These are phyloP conservation scores for Podarcis lilfordi DNA, from an alignment of 2,797 vertebrate species.

Conservation along the genomic window DNA sequence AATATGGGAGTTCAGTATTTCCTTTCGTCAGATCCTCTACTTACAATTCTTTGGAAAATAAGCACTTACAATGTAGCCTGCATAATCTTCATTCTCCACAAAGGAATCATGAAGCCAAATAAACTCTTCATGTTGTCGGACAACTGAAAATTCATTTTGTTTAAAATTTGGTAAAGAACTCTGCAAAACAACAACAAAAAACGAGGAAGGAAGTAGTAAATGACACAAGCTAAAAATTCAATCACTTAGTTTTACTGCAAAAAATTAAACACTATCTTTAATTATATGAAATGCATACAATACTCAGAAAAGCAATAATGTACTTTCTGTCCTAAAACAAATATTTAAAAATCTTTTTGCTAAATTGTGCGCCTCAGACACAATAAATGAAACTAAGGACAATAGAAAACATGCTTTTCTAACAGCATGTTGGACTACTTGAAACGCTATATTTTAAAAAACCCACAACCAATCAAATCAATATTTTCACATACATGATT, in stretches of 20 bases:
- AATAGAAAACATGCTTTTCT: background rate
- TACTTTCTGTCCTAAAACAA: background rate
- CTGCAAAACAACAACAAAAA: constrained; percentile 73
- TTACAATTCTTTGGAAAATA: background rate
- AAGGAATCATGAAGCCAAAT: constrained; percentile 99
- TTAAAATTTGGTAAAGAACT: constrained; percentile 98
- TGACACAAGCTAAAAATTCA: constrained; percentile 10
- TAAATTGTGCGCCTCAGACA: background rate
- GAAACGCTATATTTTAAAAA: background rate
- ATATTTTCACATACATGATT: too few species aligned
- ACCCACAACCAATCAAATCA: too few species aligned
- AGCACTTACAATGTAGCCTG: constrained; percentile 95
- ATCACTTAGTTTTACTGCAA: constrained; percentile 15
- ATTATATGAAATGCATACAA: background rate
- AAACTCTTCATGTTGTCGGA: constrained; percentile 97
- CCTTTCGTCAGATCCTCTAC: background rate
- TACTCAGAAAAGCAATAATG: background rate
- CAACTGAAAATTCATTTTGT: constrained; percentile 98
- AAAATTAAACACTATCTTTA: constrained; percentile 9
- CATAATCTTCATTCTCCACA: constrained; percentile 97
- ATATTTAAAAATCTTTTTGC: background rate
- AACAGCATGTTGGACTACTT: background rate
- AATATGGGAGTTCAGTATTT: background rate
- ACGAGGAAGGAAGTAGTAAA: constrained; percentile 33
- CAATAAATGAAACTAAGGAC: background rate